Conservation (phyloP, 2,888 invertebrate genomes). For the Gastrophysa polygoni region DNA sequence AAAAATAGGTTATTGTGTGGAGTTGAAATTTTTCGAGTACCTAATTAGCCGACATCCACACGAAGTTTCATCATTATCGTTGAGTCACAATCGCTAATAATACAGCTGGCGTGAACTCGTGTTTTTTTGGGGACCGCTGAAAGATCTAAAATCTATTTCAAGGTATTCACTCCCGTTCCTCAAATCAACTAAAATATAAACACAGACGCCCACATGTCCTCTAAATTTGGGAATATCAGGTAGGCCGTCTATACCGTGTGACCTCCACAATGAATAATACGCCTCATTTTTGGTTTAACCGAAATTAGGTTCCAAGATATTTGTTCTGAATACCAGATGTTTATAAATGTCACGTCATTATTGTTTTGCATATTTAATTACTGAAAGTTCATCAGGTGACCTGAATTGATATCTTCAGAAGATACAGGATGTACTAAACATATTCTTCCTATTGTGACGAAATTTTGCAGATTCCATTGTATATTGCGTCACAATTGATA, state of each 20-base stretch:
- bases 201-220: constrained; percentile 30
- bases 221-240: constrained; percentile 25
- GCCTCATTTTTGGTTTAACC: too few species aligned
- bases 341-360: too few species aligned
- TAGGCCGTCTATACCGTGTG: neutral
- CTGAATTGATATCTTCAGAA: too few species aligned
- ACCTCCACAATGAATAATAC: too few species aligned
- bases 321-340: too few species aligned
- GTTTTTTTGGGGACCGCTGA: constrained; percentile 32
- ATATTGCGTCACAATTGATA: too few species aligned
- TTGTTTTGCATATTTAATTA: too few species aligned
- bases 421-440: too few species aligned
- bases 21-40: neutral
- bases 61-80: neutral
- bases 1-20: neutral
- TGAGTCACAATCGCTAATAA: neutral
- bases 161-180: constrained; percentile 42
- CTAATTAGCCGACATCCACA: neutral
- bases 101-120: neutral
- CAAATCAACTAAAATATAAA: constrained; percentile 40
- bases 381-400: too few species aligned
- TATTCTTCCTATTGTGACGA: too few species aligned
- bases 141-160: constrained; percentile 41
- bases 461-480: too few species aligned
- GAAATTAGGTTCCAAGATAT: too few species aligned